Evolutionary conservation across 2,797 vertebrate species (phyloP), one percentile per base, ranked within the genome.

Genomic region (Paramormyrops hopkinsi): DNA sequence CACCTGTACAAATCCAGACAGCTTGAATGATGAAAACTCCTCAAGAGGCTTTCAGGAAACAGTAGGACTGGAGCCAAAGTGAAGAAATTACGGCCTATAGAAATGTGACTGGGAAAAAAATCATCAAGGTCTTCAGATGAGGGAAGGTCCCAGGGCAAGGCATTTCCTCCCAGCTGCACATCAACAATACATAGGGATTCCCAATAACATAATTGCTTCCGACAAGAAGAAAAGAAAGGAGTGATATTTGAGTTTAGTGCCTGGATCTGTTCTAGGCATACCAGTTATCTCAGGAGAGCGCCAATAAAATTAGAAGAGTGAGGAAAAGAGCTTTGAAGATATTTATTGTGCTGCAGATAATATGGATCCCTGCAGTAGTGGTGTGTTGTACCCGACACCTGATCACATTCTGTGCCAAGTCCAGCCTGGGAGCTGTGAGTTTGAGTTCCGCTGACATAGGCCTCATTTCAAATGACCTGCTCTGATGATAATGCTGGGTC

Each of bases 371-470:
- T 92, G 91, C 53, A 92, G 92, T 73, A 92, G 92, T 44, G 89
- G 87, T 88, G 83, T 89, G 41, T 88, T 92, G 65, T 37, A 73
- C 2, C 65, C 76, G 89, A 88, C 86, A 79, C 91, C 41, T 88
- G 91, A 91, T 93, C 91, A 89, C 90, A 93, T 90, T 89, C 92
- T 90, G 88, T 90, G 90, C 90, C 92, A 92, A 93, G 92, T 94
- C 93, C 93, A 93, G 90, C 89, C 92, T 94, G 95, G 95, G 94
- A 95, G 95, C 92, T 90, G 90, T 91, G 88, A 88, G 85, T 90
- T 85, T 91, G 11, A 73, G 22, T 17, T 88, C 88, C 50, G 88
- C 22, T 90, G 51, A 91, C 82, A 88, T 33, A 17, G 22, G 41
- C 62, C 14, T 86, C 29, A 56, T 33, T 86, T 86, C 50, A 86